These are phyloP conservation scores for Danaus melanippus DNA, from an alignment of 1,140 invertebrate species.

Conservation along the genomic window DNA sequence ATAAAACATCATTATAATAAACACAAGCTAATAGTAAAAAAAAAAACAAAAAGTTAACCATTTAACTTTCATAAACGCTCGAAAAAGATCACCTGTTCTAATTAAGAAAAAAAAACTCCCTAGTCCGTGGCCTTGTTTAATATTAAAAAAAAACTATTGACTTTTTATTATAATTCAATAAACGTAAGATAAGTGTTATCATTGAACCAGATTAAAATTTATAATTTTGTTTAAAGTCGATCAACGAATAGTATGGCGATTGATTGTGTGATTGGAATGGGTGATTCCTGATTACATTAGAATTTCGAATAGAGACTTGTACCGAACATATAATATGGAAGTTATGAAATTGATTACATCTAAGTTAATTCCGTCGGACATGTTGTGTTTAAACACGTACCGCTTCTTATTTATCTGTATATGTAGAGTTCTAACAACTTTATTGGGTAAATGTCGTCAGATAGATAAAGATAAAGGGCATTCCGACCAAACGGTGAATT, in stretches of 20 bases:
- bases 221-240: too few relatives aligned
- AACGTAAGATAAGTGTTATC: too few relatives aligned
- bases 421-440: conserved; percentile 33
- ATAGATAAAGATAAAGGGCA: conserved; percentile 32
- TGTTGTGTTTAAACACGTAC: conserved; percentile 17
- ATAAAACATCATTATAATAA: too few relatives aligned
- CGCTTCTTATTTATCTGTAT: conserved; percentile 33
- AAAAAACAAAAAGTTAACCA: too few relatives aligned
- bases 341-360: too few relatives aligned
- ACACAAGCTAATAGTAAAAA: too few relatives aligned
- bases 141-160: conserved; percentile 1
- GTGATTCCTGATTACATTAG: too few relatives aligned
- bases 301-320: too few relatives aligned
- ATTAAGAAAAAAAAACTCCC: conserved; percentile 3
- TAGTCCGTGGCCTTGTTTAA: conserved; percentile 14
- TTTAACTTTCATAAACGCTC: conserved; percentile 9
- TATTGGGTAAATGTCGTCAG: conserved; percentile 35
- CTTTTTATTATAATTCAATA: not conserved
- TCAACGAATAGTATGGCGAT: too few relatives aligned
- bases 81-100: conserved; percentile 18
- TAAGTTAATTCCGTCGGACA: not conserved
- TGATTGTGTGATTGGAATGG: too few relatives aligned
- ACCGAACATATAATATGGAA: too few relatives aligned
- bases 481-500: conserved; percentile 28
- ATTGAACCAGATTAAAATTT: too few relatives aligned